These are phyloP conservation scores for Tachycineta bicolor DNA, from an alignment of 2,113 vertebrate species.

Conservation along the genomic window DNA sequence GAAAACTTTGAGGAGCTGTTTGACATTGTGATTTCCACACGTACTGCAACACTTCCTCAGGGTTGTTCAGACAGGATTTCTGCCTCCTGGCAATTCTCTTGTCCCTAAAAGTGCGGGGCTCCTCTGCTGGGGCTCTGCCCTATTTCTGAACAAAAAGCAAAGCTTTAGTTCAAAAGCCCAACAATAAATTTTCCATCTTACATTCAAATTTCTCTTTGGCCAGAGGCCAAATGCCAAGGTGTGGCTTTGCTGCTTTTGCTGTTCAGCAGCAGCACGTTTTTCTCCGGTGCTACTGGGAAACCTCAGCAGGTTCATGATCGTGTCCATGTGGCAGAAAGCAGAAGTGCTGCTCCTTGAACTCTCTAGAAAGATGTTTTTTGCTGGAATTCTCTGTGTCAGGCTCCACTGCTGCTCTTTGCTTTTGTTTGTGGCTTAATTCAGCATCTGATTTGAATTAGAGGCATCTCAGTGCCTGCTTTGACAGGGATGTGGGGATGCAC, in stretches of 20 bases:
- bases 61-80: neutral
- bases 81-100: neutral
- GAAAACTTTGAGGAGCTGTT: neutral
- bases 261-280: neutral
- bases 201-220: neutral
- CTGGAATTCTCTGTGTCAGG: neutral
- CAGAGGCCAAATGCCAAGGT: neutral
- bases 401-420: neutral
- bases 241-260: neutral
- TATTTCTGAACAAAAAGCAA: neutral
- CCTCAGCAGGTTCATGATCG: neutral
- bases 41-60: neutral
- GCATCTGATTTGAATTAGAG: neutral
- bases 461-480: neutral
- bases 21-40: neutral
- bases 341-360: neutral
- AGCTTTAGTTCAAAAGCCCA: neutral
- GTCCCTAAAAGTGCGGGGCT: neutral
- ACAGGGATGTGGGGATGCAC: neutral
- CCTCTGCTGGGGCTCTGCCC: neutral
- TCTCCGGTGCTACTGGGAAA: neutral
- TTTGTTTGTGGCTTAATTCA: neutral
- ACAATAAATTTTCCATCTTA: neutral
- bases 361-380: neutral
- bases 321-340: neutral